Evolutionary conservation across 1,140 invertebrate genomes (phyloP).

Genomic region (Trachymyrmex cornetzi): DNA sequence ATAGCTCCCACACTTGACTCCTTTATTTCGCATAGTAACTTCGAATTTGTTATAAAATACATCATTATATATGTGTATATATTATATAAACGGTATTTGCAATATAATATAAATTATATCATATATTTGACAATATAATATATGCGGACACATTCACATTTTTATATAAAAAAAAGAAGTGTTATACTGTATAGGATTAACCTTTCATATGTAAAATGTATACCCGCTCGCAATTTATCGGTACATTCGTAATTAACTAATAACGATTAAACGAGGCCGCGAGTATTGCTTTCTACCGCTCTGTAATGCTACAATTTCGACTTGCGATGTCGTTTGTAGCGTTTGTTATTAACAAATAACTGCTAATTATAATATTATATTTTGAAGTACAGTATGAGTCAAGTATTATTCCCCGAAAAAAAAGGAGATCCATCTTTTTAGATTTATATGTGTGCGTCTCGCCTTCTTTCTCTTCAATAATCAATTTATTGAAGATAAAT

Average conservation of each 20-base stretch:
- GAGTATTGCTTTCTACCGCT: conserved; percentile 51
- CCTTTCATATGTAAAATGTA: conserved; percentile 24
- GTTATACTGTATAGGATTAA: conserved; percentile 47
- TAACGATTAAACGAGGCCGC: conserved; percentile 55
- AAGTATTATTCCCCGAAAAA: conserved; percentile 19
- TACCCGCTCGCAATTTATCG: conserved; percentile 22
- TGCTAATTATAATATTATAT: conserved; percentile 32
- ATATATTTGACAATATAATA: conserved; percentile 46
- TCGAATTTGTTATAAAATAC: conserved; percentile 56
- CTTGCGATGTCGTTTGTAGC: conserved; percentile 53
- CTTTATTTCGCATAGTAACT: conserved; percentile 32
- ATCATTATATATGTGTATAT: conserved; percentile 54
- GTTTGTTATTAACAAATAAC: conserved; percentile 57
- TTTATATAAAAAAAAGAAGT: conserved; percentile 47
- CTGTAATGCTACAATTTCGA: conserved; percentile 32
- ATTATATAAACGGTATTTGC: conserved; percentile 41
- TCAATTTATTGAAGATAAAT: background rate
- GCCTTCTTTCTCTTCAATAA: background rate
- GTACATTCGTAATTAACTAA: conserved; percentile 16
- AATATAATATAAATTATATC: conserved; percentile 55
- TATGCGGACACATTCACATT: conserved; percentile 38
- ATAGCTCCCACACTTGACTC: conserved; percentile 5
- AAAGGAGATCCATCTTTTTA: background rate
- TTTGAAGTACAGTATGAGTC: background rate
- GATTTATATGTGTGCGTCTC: background rate